These are phyloP conservation scores for Pituophis catenifer DNA, from an alignment of 2,113 vertebrate species.

Conservation along the genomic window DNA sequence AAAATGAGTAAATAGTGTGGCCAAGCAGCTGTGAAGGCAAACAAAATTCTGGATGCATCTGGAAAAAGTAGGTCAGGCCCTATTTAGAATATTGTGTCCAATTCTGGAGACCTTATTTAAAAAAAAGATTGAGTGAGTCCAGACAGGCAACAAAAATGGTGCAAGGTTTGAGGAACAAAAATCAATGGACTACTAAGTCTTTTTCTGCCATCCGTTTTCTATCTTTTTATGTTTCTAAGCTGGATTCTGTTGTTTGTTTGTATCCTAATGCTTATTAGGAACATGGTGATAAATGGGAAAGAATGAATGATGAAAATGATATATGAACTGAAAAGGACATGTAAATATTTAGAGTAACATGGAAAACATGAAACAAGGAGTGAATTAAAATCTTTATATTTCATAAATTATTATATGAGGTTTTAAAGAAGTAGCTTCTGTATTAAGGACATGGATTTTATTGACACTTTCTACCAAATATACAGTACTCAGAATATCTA, in stretches of 20 bases:
- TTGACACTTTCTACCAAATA: neutral
- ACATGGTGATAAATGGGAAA: neutral
- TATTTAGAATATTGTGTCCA: neutral
- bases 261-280: neutral
- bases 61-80: neutral
- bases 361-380: neutral
- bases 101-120: neutral
- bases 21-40: neutral
- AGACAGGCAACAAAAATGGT: neutral
- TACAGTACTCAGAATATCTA: neutral
- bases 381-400: neutral
- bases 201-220: neutral
- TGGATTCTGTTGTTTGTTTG: neutral
- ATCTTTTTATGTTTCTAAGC: neutral
- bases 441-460: constrained; percentile 25
- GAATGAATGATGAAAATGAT: neutral
- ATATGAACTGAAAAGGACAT: neutral
- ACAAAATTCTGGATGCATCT: neutral
- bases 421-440: neutral
- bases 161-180: neutral
- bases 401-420: neutral
- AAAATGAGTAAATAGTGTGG: neutral
- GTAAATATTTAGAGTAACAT: neutral
- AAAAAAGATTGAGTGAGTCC: neutral
- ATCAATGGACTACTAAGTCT: neutral